These are phyloP conservation scores for Pammene aurita DNA, from an alignment of 2,888 invertebrate species.

Conservation along the genomic window DNA sequence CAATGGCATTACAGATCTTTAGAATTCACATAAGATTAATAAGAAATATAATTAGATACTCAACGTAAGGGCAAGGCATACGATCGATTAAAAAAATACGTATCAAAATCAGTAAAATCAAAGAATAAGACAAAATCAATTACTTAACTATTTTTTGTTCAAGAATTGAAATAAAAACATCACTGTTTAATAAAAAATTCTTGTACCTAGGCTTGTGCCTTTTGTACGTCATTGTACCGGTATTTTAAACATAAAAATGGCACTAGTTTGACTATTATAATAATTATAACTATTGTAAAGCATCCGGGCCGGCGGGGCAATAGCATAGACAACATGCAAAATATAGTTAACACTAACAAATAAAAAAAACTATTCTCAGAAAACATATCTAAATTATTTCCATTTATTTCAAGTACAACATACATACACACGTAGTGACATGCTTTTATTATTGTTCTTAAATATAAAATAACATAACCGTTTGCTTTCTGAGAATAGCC, in stretches of 20 bases:
- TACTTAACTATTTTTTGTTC: no score
- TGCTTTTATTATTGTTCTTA: no score
- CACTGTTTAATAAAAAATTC: background rate
- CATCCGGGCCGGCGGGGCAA: constrained; percentile 43
- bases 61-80: constrained; percentile 6
- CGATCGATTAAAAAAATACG: background rate
- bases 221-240: constrained; percentile 19
- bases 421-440: no score
- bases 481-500: background rate
- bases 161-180: background rate
- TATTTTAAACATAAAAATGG: constrained; percentile 53
- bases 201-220: constrained; percentile 19
- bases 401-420: background rate
- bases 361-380: background rate
- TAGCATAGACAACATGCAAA: constrained; percentile 20
- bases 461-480: background rate
- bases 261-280: constrained; percentile 61
- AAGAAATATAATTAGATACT: constrained; percentile 1
- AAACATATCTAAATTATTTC: background rate
- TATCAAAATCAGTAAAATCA: background rate
- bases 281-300: constrained; percentile 56
- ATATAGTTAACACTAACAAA: constrained; percentile 31
- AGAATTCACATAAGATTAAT: constrained; percentile 43
- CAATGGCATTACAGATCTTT: constrained; percentile 72
- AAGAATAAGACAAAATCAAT: background rate